These are phyloP conservation scores for Atherinomorus stipes DNA, from an alignment of 2,113 vertebrate species.

Conservation along the genomic window DNA sequence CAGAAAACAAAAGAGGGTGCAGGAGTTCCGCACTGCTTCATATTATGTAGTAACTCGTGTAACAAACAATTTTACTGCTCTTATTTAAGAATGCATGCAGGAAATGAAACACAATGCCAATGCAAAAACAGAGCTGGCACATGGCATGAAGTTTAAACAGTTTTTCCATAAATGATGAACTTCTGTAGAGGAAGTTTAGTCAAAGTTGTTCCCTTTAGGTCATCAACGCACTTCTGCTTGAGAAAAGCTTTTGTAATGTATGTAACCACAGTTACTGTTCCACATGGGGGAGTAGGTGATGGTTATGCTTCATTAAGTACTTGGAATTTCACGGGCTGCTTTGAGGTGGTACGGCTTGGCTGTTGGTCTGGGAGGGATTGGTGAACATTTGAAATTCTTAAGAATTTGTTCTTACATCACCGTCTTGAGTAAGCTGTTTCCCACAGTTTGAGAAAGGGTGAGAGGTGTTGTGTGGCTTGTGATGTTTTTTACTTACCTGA, in stretches of 20 bases:
- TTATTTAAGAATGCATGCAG: no score
- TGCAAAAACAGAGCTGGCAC: no score
- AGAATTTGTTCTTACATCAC: slow-evolving; percentile 40
- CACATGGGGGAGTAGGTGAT: slow-evolving; percentile 37
- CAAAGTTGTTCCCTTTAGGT: no score
- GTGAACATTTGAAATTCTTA: slow-evolving; percentile 41
- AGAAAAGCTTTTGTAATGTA: slow-evolving; percentile 10
- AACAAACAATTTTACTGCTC: no score
- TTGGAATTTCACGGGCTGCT: slow-evolving; percentile 46
- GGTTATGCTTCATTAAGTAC: slow-evolving; percentile 50
- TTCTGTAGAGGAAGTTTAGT: no score
- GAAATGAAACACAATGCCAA: no score
- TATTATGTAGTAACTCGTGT: no score
- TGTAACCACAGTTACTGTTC: slow-evolving; percentile 30
- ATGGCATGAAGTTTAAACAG: no score
- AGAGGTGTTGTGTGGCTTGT: neutral
- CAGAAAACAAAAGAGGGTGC: no score
- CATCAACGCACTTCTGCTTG: neutral
- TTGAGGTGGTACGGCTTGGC: slow-evolving; percentile 24
- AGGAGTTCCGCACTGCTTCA: no score
- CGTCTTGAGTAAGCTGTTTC: slow-evolving; percentile 47
- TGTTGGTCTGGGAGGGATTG: slow-evolving; percentile 12
- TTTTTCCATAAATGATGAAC: no score
- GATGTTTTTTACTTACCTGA: slow-evolving; percentile 11
- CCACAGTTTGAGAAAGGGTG: slow-evolving; percentile 18